Evolutionary conservation across 2,113 vertebrate genomes (phyloP), one percentile per base, ranked within the genome.

Genomic region (Daubentonia madagascariensis): DNA sequence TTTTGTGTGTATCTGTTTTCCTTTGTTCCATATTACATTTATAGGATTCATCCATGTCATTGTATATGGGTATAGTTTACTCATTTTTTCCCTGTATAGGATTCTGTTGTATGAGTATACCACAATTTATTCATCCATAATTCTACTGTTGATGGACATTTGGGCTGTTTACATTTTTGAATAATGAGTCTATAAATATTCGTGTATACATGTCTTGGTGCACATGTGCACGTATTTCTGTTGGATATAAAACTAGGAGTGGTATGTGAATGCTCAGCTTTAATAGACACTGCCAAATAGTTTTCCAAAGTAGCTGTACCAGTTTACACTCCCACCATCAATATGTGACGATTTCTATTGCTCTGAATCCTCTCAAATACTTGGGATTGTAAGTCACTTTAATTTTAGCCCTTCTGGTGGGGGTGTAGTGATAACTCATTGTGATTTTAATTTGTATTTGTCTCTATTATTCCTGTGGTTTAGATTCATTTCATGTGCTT

Each of bases 351-450:
- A 67, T 54, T 59, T 90, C 85, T 43, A 5, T 63, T 79, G 68
- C 93, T 94, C 65, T 70, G 94, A 84, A 84, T 84, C 70, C 70
- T 89, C 92, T 97, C 63, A 32, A 67, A 80, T 20, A 80, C 88
- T 95, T 87, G 93, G 63, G 52, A 75, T 75, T 97, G 94, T 85
- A 95, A 97, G 54, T 97, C 93, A 96, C 61, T 96, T 95, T 97
- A 96, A 97, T 97, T 96, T 98, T 95, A 97, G 93, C 48, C 80
- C 54, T 91, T 59, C 8, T 92, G 40, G 50, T 81, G 88, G 91
- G 75, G 91, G 96, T 87, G 52, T 59, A 81, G 88, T 80, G 59
- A 85, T 76, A 96, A 85, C 37, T 75, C 89, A 91, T 48, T 94
- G 87, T 96, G 87, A 95, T 94, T 94, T 93, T 87, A 86, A 92